Percentiles rank a stretch among this genome's conserved stretches.
Evolutionary conservation across 1,140 invertebrate genomes (phyloP).

Genomic region (Lepidurus apus): DNA sequence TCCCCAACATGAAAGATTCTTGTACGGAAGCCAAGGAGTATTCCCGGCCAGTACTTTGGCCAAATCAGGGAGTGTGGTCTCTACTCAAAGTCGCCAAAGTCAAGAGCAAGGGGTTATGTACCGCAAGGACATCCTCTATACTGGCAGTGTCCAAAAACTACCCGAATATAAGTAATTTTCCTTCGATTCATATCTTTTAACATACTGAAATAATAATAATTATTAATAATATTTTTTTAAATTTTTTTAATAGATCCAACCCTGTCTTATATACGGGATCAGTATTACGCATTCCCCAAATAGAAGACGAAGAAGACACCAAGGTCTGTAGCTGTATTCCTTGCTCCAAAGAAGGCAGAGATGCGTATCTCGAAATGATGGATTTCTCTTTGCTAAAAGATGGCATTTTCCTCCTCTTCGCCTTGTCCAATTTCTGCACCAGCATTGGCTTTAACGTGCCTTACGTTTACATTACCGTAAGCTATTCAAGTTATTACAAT

Average conservation of each 20-base stretch:
- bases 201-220: not conserved
- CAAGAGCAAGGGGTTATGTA: conserved; percentile 62
- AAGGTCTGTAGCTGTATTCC: conserved; percentile 42
- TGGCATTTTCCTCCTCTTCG: conserved; percentile 82
- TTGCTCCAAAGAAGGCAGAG: conserved; percentile 48
- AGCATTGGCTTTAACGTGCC: conserved; percentile 95
- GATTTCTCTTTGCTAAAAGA: conserved; percentile 77
- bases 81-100: conserved; percentile 25
- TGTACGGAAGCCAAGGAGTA: conserved; percentile 37
- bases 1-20: conserved; percentile 24
- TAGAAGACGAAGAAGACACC: conserved; percentile 29
- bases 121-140: conserved; percentile 79
- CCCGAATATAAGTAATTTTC: conserved; percentile 46
- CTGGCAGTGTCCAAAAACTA: conserved; percentile 67
- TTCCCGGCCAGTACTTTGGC: conserved; percentile 28
- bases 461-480: conserved; percentile 71
- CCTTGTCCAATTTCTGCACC: conserved; percentile 88
- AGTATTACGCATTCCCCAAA: conserved; percentile 37
- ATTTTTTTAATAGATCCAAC: conserved; percentile 36
- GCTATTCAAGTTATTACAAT: conserved; percentile 37
- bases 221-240: not conserved
- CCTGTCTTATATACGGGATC: conserved; percentile 36
- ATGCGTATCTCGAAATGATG: conserved; percentile 73
- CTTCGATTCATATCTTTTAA: not conserved
- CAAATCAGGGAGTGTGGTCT: conserved; percentile 24